A percentile compares a stretch with the other conserved stretches of the same genome.
These are phyloP conservation scores for Cynodonichthys magdalenae DNA, from an alignment of 2,797 vertebrate genomes.

Conservation along the genomic window DNA sequence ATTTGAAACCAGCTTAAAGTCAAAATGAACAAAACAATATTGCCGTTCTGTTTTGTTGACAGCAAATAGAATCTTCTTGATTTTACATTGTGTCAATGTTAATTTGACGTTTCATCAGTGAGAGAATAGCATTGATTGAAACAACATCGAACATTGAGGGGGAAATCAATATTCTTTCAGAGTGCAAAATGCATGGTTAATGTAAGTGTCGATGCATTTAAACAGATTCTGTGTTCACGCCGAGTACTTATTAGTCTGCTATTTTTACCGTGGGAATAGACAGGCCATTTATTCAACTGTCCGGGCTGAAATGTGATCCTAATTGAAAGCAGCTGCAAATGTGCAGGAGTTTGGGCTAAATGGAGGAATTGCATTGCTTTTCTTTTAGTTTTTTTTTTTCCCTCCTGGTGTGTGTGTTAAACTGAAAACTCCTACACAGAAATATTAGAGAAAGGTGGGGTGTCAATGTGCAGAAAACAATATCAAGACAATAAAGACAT, in stretches of 20 bases:
- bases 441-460: background rate
- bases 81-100: conserved; percentile 44
- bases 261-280: conserved; percentile 38
- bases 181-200: conserved; percentile 41
- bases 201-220: conserved; percentile 36
- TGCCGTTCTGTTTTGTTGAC: conserved; percentile 6
- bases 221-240: conserved; percentile 25
- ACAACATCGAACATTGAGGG: conserved; percentile 32
- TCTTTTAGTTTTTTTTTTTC: conserved; percentile 8
- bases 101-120: conserved; percentile 50
- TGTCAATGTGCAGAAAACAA: background rate
- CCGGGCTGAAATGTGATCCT: conserved; percentile 34
- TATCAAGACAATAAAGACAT: background rate
- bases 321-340: conserved; percentile 52
- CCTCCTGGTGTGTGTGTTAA: too few species aligned
- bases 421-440: background rate
- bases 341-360: conserved; percentile 12
- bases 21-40: conserved; percentile 7
- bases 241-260: conserved; percentile 49
- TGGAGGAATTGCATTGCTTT: conserved; percentile 7
- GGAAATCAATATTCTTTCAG: conserved; percentile 48
- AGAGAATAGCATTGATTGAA: conserved; percentile 54
- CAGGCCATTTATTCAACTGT: conserved; percentile 38
- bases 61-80: conserved; percentile 22
- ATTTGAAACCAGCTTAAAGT: background rate